These are phyloP conservation scores for Halyomorpha halys DNA, from an alignment of 1,140 invertebrate species.

Conservation along the genomic window DNA sequence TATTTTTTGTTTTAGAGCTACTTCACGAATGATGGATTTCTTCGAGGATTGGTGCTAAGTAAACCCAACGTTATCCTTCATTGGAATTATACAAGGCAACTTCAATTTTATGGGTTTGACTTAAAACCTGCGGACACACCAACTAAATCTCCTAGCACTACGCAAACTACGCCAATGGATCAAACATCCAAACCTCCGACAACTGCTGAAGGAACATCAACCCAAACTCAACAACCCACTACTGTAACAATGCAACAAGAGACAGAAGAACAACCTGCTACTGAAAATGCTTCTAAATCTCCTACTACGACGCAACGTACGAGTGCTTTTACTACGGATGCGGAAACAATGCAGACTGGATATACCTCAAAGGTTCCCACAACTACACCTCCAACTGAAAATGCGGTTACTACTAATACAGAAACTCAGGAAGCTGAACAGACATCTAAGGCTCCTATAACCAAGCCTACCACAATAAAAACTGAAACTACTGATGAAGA, in stretches of 20 bases:
- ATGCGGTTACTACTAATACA: neutral
- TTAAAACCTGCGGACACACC: constrained; percentile 27
- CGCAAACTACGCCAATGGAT: neutral
- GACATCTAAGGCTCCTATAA: too few relatives aligned
- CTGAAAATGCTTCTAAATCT: too few relatives aligned
- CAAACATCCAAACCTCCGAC: neutral
- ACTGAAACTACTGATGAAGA: too few relatives aligned
- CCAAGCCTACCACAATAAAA: too few relatives aligned
- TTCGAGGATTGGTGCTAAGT: constrained; percentile 64
- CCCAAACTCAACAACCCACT: neutral
- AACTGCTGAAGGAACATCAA: neutral
- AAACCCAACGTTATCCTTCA: constrained; percentile 60
- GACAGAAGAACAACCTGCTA: neutral
- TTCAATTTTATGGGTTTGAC: constrained; percentile 69
- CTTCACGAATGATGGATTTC: constrained; percentile 64
- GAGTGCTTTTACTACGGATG: neutral
- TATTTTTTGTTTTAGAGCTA: constrained; percentile 54
- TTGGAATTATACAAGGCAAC: constrained; percentile 52
- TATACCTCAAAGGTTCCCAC: neutral
- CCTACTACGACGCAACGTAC: too few relatives aligned
- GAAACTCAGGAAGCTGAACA: too few relatives aligned
- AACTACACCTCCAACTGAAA: neutral
- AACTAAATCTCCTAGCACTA: neutral
- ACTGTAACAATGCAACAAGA: neutral
- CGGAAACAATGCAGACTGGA: neutral